Base-by-base conservation (phyloP, 30 jellyfish, hydroid and myxozoan genomes). In the Aurelia aurita region DNA sequence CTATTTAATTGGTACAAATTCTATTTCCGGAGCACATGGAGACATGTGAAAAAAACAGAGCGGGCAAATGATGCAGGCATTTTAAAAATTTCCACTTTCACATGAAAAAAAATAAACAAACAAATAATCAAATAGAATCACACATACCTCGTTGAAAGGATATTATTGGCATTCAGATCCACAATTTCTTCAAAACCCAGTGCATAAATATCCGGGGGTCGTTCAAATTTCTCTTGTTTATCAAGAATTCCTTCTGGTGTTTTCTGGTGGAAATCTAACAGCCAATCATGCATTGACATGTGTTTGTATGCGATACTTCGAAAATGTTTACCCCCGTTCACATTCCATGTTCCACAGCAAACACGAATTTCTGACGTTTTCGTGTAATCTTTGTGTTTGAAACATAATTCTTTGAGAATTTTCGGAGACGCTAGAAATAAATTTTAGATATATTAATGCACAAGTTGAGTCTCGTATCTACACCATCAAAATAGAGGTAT, bases 291-390 rank as follows among this genome's bases (percentile, higher is more conserved):
- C 97, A 94, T 88, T 18, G 99, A 94, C 91, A 89, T 97, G 80
- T 94, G 99, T 67, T 94, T 94, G 95, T 94, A 94, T 9, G 99
- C 99, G 72, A 94, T 88, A 71, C 99, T 94, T 2, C 99, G 96
- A 68, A 94, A 94, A 88, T 94, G 99, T 64, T 92, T 92, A 44
- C 99, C 99, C 22, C 99, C 99, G 69, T 90, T 90, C 72, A 95
- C 99, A 75, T 95, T 95, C 99, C 99, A 95, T 3, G 99, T 89
- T 28, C 99, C 98, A 62, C 96, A 98, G 77, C 96, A 82, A 22
- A 95, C 96, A 19, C 98, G 86, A 58, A 90, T 51, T 55, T 76
- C 84, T 53, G 92, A 74, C 25, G 88, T 74, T 43, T 69, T 74
- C 27, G 99, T 86, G 87, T 55, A 95, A 31, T 84, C 84, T 25